Base-by-base conservation (phyloP, 53 echinoderm and acorn worm species). In the Crossaster papposus region DNA sequence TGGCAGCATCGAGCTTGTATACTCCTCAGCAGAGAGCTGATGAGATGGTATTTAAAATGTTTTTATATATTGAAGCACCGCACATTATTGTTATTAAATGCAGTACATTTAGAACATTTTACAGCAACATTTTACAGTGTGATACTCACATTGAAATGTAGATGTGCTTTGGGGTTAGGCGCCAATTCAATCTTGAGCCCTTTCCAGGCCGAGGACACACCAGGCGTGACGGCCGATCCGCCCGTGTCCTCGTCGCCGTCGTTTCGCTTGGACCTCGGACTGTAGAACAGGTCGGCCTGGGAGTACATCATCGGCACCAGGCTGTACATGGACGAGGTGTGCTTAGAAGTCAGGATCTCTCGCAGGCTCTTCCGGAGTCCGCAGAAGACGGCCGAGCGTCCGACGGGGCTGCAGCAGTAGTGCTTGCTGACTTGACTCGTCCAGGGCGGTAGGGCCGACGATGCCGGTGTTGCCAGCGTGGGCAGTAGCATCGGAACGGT, bases 301-400 rank as follows among this genome's bases (percentile, higher is more conserved):
- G 84, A 84, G 30, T 84, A 84, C 84, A 84, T 84, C 84, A 84
- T 84, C 4, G 84, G 84, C 4, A 70, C 71, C 31, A 84, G 71
- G 72, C 84, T 72, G 72, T 84, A 84, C 84, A 84, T 84, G 17
- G 84, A 71, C 30, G 84, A 84, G 18, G 84, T 70, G 33, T 84
- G 84, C 54, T 84, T 84, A 33, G 84, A 84, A 54, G 53, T 70
- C 30, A 84, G 53, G 44, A 84, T 84, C 30, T 84, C 84, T 30
- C 72, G 28, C 52, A 84, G 84, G 72, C 84, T 84, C 71, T 84
- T 84, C 30, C 34, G 72, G 70, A 84, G 29, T 1, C 84, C 84
- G 54, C 84, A 84, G 72, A 84, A 84, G 84, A 84, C 28, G 9
- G 72, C 72, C 53, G 28, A 34, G 35, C 24, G 44, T 17, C 37